Base-by-base conservation (phyloP, 2,797 vertebrate species). In the Sebastes nivosus region DNA sequence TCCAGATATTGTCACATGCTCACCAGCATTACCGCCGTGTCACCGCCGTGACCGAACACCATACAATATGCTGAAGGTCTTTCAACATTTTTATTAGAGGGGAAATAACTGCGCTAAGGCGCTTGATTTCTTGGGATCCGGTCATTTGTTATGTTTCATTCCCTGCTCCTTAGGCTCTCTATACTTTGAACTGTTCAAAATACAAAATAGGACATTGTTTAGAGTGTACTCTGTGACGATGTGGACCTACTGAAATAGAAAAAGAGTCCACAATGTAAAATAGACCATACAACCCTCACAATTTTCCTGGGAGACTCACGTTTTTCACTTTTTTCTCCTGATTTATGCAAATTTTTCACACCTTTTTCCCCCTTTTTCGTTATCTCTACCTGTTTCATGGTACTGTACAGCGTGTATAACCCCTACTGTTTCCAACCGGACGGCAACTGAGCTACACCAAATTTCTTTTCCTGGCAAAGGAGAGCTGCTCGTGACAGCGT, bases 1-100 rank as follows among this genome's bases (percentile, higher is more conserved):
- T 87, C 75, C 82, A 72, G 73, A 88, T 89, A 79, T 87, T 87
- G 90, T 92, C 90, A 90, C 87, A 88, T 87, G 90, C 82, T 90
- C 79, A 60, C 68, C 76, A 66, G 73, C 82, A 65, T 75, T 72
- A 79, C 72, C 1, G 8, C 72, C 67, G 13, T 75, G 75, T 84
- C 80, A 77, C 84, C 24, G 42, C 60, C 59, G 9, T 91, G 90
- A 88, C 88, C 8, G 58, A 80, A 78, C 59, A n/a, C 84, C 76
- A 69, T 13, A 75, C 20, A 84, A 75, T 77, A 60, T 42, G 77
- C 58, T 52, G 29, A 77, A 13, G 68, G 10, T 29, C 66, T 80
- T 77, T 75, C 2, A 52, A 7, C 22, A 42, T 36, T 55, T 22
- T 16, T 42, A 20, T 78, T 76, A 60, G 25, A 69, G 24, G 24